These are phyloP conservation scores for Tetramorium simillimum DNA, from an alignment of 1,140 invertebrate species.

Conservation along the genomic window DNA sequence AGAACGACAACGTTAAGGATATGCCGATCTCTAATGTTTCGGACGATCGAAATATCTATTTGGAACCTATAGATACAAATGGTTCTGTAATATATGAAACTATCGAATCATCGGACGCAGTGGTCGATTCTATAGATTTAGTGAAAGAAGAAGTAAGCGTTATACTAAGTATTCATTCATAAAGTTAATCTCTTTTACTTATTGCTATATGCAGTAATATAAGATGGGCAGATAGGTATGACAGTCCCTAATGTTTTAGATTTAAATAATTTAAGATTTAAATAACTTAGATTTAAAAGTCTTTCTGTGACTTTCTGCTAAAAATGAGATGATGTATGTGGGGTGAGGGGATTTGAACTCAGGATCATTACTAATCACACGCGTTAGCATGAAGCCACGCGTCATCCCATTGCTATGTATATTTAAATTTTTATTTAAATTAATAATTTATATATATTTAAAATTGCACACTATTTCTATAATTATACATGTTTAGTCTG, in stretches of 20 bases:
- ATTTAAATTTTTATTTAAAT: too few relatives aligned
- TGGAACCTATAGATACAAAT: conserved; percentile 85
- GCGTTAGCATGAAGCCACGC: too few relatives aligned
- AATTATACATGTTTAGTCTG: neutral
- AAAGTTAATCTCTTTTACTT: conserved; percentile 23
- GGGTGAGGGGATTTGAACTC: too few relatives aligned
- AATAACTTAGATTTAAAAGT: too few relatives aligned
- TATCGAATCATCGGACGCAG: conserved; percentile 62
- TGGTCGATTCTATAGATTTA: conserved; percentile 77
- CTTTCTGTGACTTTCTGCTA: too few relatives aligned
- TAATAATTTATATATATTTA: neutral
- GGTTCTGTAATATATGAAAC: conserved; percentile 86
- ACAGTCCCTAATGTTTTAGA: too few relatives aligned
- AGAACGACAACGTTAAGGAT: neutral
- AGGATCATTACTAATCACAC: too few relatives aligned
- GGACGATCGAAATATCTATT: conserved; percentile 72
- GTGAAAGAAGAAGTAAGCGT: conserved; percentile 84
- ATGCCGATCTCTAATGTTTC: conserved; percentile 20
- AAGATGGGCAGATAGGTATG: too few relatives aligned
- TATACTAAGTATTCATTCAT: conserved; percentile 2
- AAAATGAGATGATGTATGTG: too few relatives aligned
- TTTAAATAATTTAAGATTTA: too few relatives aligned
- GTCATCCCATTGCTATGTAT: too few relatives aligned
- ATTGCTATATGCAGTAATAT: too few relatives aligned
- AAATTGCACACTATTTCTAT: neutral